Evolutionary conservation across 64 coral and sea anemone species (phyloP).

Genomic region (Cladopsammia gracilis): DNA sequence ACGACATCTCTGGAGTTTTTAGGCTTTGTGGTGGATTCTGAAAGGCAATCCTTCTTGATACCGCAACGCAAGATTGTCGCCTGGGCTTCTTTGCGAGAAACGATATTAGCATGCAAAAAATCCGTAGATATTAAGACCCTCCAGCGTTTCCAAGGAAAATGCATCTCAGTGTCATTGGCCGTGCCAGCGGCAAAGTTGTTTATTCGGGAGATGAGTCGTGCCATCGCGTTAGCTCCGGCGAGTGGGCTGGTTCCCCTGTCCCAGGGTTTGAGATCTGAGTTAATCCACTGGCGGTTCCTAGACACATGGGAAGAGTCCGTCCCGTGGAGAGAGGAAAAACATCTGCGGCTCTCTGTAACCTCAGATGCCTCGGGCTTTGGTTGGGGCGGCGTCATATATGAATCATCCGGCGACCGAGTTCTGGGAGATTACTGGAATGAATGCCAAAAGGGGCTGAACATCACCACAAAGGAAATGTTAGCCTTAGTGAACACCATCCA

Average conservation of each 20-base stretch:
- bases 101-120: not conserved
- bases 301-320: not conserved
- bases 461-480: slow-evolving; percentile 39
- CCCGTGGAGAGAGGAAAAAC: slow-evolving; percentile 9
- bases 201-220: slow-evolving; percentile 38
- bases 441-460: slow-evolving; percentile 10
- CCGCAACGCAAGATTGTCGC: not conserved
- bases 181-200: slow-evolving; percentile 19
- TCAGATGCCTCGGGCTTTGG: slow-evolving; percentile 9
- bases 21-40: not conserved
- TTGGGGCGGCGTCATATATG: not conserved
- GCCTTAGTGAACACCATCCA: slow-evolving; percentile 12
- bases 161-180: slow-evolving; percentile 29
- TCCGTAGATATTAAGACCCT: not conserved
- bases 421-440: not conserved
- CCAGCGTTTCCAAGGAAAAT: slow-evolving; percentile 27
- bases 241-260: slow-evolving; percentile 4
- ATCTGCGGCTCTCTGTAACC: not conserved
- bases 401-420: not conserved
- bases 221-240: not conserved
- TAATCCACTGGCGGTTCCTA: slow-evolving; percentile 2
- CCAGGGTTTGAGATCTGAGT: slow-evolving; percentile 4
- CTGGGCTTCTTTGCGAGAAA: not conserved
- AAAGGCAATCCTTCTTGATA: not conserved
- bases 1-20: not conserved